Evolutionary conservation across 1,140 invertebrate species (phyloP).

Genomic region (Pemphigus obesinymphae): DNA sequence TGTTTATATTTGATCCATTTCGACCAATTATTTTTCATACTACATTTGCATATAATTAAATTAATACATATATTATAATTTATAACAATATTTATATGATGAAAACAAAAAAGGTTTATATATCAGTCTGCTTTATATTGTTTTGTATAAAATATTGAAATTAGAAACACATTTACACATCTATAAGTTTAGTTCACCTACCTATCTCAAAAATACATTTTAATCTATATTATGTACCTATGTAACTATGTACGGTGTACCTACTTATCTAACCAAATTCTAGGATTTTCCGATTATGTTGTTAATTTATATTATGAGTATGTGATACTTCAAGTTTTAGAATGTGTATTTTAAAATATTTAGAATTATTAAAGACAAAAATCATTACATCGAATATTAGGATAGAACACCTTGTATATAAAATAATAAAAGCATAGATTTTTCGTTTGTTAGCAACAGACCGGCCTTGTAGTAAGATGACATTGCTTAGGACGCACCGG

Average conservation of each 20-base stretch:
- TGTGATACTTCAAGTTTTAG: neutral
- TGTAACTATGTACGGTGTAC: too few species aligned
- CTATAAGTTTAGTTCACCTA: neutral
- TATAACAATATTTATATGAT: too few species aligned
- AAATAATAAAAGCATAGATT: constrained; percentile 19
- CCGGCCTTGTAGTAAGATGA: constrained; percentile 29
- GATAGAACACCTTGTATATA: constrained; percentile 16
- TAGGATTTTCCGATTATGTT: neutral
- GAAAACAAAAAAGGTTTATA: too few species aligned
- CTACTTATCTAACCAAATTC: neutral
- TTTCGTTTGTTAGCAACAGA: constrained; percentile 27
- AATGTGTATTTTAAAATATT: neutral
- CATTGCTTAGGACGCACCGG: constrained; percentile 34
- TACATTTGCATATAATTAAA: too few species aligned
- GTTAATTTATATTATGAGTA: too few species aligned
- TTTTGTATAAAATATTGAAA: neutral
- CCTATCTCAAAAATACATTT: neutral
- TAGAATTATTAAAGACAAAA: neutral
- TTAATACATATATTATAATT: too few species aligned
- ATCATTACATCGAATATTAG: neutral
- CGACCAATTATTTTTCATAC: too few species aligned
- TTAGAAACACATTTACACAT: neutral
- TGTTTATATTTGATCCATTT: too few species aligned
- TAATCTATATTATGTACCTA: neutral
- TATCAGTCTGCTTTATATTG: too few species aligned